Base-by-base conservation (phyloP, 2,888 invertebrate genomes). In the Agrotis puta region DNA sequence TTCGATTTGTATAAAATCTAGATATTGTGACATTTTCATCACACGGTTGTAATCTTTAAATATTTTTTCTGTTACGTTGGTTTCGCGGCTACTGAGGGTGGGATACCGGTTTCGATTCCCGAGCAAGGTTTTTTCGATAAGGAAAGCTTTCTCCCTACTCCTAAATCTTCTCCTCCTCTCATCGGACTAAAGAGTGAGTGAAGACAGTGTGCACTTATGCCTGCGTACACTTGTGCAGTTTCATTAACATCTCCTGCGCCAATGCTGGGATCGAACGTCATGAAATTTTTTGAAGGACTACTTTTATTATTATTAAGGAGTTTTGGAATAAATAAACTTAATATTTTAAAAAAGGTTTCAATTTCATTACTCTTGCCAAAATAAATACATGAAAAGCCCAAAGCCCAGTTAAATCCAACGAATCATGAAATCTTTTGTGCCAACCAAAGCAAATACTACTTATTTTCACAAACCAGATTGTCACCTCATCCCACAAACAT, bases 401-500 rank as follows among this genome's bases (percentile, higher is more conserved):
- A 33, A 76, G 5, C 33, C 9, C 3, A 50, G 20, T 50, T 39
- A 48, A 48, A 33, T 39, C 18, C 27, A 73, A 48, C 22, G 33
- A 48, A 62, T 47, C 63, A 43, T 65, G 3, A 70, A 51, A 70
- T 71, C 3, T 54, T 45, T 50, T 62, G n/a, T 62, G 45, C 45
- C 27, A 50, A 45, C 22, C 16, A 58, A 22, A 51, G 47, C 1
- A 62, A 78, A 76, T 53, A 65, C 43, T 53, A 63, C 16, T 47
- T 56, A 22, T 72, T 57, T 61, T 39, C 33, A 79, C 43, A 64
- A 67, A 68, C 64, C 67, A 58, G 68, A 82, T 51, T 68, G 63
- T 68, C 39, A 71, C 62, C 48, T 66, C 64, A 64, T 72, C 63
- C 61, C 75, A 74, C 70, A 68, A 57, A 48, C 64, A 77, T 86